phyloP scores from a whole-genome alignment of 2,113 vertebrate genomes.

The Pteruthius melanotis region DNA sequence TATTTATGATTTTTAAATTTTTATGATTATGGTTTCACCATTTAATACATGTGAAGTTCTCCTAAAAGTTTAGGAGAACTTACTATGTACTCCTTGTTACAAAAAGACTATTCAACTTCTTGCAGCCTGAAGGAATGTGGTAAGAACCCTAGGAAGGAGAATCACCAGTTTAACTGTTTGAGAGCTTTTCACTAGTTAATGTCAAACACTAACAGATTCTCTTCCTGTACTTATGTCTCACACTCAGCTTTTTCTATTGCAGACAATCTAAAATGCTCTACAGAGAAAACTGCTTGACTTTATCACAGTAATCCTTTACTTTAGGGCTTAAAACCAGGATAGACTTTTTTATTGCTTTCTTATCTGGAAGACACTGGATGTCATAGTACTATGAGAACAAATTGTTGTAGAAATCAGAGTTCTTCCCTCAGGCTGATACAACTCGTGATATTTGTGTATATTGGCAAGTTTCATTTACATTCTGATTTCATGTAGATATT shows the following conservation, averaged over 20 bases:
- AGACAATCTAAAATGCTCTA: slow-evolving; percentile 13
- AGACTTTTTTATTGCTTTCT: background rate
- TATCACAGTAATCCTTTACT: slow-evolving; percentile 15
- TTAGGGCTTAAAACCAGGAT: background rate
- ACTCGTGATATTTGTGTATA: background rate
- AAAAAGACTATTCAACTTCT: background rate
- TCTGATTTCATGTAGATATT: background rate
- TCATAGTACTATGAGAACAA: background rate
- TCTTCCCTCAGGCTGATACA: background rate
- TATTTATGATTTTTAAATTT: background rate
- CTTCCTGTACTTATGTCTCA: background rate
- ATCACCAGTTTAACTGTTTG: background rate
- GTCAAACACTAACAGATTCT: background rate
- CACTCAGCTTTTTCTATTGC: background rate
- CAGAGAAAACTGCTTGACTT: slow-evolving; percentile 18
- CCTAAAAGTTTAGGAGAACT: background rate
- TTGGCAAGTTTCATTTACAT: background rate
- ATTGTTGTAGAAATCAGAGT: background rate
- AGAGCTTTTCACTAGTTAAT: background rate
- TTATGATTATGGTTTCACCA: background rate
- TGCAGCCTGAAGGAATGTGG: background rate
- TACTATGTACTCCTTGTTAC: background rate
- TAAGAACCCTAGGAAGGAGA: background rate
- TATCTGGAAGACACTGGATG: background rate
- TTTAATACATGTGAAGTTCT: background rate